These are phyloP conservation scores for Copidosoma aretas DNA, from an alignment of 2,888 invertebrate genomes.

Conservation along the genomic window DNA sequence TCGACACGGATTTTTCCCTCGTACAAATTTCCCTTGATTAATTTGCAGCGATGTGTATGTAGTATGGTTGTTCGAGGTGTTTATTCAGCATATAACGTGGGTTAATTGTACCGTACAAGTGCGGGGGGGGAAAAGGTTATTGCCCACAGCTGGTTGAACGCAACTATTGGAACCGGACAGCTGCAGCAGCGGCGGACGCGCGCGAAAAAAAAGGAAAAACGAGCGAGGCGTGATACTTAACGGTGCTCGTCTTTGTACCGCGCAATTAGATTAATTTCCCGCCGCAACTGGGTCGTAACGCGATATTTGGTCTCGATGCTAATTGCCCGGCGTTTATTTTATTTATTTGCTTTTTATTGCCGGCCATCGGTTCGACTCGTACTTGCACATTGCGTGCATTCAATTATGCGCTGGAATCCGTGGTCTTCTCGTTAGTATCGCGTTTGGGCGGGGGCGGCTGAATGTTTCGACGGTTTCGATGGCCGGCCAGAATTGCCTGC, in stretches of 20 bases:
- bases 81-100: constrained; percentile 20
- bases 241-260: background rate
- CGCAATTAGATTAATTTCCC: background rate
- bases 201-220: background rate
- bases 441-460: too few relatives aligned
- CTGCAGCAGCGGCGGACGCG: too few relatives aligned
- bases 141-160: constrained; percentile 17
- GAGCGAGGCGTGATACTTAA: background rate
- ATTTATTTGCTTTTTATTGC: background rate
- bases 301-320: background rate
- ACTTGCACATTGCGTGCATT: too few relatives aligned
- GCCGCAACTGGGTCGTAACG: background rate
- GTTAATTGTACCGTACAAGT: constrained; percentile 15
- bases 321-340: background rate
- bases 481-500: too few relatives aligned
- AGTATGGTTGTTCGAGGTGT: background rate
- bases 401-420: too few relatives aligned
- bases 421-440: too few relatives aligned
- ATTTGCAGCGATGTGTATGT: too few relatives aligned
- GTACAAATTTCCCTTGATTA: too few relatives aligned
- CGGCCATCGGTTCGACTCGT: background rate
- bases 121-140: background rate
- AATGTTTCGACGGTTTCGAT: too few relatives aligned
- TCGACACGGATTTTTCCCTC: too few relatives aligned
- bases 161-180: constrained; percentile 8